phyloP scores from a whole-genome alignment of 2,113 vertebrate species.

The Gila orcuttii region DNA sequence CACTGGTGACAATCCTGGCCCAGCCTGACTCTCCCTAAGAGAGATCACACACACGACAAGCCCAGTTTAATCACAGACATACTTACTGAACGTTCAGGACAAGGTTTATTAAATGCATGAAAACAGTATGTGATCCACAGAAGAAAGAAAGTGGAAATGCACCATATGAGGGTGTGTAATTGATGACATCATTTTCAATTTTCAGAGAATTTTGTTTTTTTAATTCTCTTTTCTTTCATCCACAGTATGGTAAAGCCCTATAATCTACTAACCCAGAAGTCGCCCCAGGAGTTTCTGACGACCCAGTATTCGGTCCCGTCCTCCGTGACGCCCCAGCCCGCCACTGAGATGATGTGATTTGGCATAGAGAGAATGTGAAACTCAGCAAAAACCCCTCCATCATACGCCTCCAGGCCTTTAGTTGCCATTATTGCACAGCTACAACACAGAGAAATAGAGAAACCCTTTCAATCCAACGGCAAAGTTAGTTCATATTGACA shows the following conservation, averaged over 20 bases:
- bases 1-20: conserved; percentile 85
- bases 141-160: neutral
- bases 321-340: conserved; percentile 79
- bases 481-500: neutral
- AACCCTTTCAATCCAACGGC: neutral
- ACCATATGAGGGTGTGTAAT: neutral
- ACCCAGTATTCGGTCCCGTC: conserved; percentile 84
- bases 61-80: neutral
- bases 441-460: conserved; percentile 13
- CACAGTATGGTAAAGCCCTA: neutral
- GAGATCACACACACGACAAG: conserved; percentile 11
- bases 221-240: neutral
- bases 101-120: neutral
- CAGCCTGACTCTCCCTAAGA: conserved; percentile 83
- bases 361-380: conserved; percentile 67
- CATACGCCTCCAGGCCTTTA: conserved; percentile 76
- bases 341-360: conserved; percentile 85
- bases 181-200: neutral
- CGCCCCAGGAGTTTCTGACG: conserved; percentile 86
- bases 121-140: too few relatives aligned
- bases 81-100: neutral
- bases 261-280: conserved; percentile 82
- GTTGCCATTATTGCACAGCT: conserved; percentile 90
- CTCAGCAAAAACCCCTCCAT: conserved; percentile 79
- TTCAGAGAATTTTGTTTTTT: neutral